Evolutionary conservation across 2,797 vertebrate species (phyloP), one percentile per base, ranked within the genome.

Genomic region (Discoglossus pictus): DNA sequence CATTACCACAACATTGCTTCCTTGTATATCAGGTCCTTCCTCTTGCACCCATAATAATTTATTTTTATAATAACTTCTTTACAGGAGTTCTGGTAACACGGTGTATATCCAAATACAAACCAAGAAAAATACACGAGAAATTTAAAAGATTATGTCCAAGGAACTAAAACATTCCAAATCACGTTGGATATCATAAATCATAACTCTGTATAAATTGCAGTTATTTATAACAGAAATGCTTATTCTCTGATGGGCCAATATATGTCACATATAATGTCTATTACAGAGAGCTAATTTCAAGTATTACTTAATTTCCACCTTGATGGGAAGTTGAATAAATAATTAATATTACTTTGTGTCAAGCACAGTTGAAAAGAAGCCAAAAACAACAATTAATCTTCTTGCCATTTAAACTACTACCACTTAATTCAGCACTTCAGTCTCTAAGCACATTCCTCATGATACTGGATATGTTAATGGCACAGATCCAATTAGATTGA

Each of bases 281-380:
- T 51, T 51, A 31, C 48, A n/a, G 48, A 31, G 34, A 31, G 25
- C 16, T 54, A 31, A 61, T 61, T 43, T 52, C 27, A 27, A 46
- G 56, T 50, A 53, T 61, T 61, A 54, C 56, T 58, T 68, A 23
- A 61, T 61, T 68, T 68, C 66, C 48, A 53, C 50, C 27, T 44
- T 68, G 51, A 61, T 68, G 58, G 66, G 58, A 61, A 54, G 56
- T 61, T 68, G 47, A 53, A 68, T 61, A 68, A 68, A 68, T 68
- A 61, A 61, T 52, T 53, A 42, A 54, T 68, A 43, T 24, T 36
- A 44, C 24, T 36, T 27, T 46, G 58, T 46, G 56, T 58, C 66
- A 68, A 68, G 40, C 24, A 15, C 38, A n/a, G 21, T 42, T 54
- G 48, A 53, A 42, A 42, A 17, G 48, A 35, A 54, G 56, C 56